A percentile compares a stretch with the other conserved stretches of the same genome.
phyloP scores from a whole-genome alignment of 2,113 vertebrate species.

The Hemiprocne comata region DNA sequence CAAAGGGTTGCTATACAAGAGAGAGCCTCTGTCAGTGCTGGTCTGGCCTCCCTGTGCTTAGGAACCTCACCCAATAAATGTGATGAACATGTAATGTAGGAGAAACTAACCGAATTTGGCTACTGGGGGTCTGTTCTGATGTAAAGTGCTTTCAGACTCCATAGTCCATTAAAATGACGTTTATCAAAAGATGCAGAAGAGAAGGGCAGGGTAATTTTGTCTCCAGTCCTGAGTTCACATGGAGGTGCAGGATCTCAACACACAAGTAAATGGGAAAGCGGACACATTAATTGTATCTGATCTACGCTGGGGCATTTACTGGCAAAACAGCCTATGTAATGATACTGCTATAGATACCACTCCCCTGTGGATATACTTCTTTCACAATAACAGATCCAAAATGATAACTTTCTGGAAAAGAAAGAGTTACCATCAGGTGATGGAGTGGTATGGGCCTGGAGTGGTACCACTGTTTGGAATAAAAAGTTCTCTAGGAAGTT shows the following conservation, averaged over 20 bases:
- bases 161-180: neutral
- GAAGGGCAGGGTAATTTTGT: neutral
- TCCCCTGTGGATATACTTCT: neutral
- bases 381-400: neutral
- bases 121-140: neutral
- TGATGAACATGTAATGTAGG: neutral
- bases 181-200: constrained; percentile 16
- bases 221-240: neutral
- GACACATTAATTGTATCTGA: neutral
- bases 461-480: neutral
- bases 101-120: constrained; percentile 21
- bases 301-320: neutral
- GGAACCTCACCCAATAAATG: neutral
- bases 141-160: constrained; percentile 13
- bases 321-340: neutral
- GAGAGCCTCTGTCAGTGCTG: neutral
- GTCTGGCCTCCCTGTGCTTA: neutral
- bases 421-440: neutral
- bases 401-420: neutral
- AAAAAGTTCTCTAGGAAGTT: neutral
- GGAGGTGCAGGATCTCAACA: neutral
- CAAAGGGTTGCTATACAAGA: neutral
- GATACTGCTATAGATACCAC: neutral
- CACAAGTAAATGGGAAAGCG: neutral
- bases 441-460: neutral